Percentiles rank a stretch among this genome's conserved stretches.
phyloP scores from a whole-genome alignment of 2,797 vertebrate genomes.

The Euphonia xanthogaster region DNA sequence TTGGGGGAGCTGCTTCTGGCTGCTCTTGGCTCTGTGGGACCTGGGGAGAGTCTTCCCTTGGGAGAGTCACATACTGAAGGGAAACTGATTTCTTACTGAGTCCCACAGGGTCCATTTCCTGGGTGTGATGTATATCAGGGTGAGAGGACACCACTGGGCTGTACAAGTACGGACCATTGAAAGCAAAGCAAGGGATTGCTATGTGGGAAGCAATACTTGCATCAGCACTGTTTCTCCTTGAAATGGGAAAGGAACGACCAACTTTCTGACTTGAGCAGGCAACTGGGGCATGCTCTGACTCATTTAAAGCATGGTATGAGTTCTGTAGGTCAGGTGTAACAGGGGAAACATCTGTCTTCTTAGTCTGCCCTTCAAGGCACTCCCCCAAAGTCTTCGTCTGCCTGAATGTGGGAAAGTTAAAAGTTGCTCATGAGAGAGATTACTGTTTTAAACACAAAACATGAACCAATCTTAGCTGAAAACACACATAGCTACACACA shows the following conservation, averaged over 20 bases:
- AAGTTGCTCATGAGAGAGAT: not conserved
- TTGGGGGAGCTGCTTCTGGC: not conserved
- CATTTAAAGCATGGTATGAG: slow-evolving; percentile 15
- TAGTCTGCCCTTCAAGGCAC: not conserved
- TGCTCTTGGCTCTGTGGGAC: not conserved
- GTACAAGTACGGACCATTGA: slow-evolving; percentile 70
- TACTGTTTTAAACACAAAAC: not conserved
- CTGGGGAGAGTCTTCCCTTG: not conserved
- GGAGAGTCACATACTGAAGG: slow-evolving; percentile 61
- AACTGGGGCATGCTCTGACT: not conserved
- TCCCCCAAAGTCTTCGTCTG: not conserved
- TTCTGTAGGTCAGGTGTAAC: not conserved
- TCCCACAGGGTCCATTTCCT: not conserved
- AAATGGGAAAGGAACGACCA: not conserved
- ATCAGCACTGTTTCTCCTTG: not conserved
- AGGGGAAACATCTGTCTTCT: not conserved
- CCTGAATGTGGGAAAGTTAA: slow-evolving; percentile 14
- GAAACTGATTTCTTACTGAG: not conserved
- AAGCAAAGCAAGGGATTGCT: slow-evolving; percentile 38
- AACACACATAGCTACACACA: not conserved
- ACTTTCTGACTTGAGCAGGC: not conserved
- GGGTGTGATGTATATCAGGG: not conserved
- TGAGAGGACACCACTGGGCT: not conserved
- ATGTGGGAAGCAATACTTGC: not conserved
- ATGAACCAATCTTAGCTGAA: not conserved